These are phyloP conservation scores for Heliconius nattereri DNA, from an alignment of 1,140 invertebrate genomes.

Conservation along the genomic window DNA sequence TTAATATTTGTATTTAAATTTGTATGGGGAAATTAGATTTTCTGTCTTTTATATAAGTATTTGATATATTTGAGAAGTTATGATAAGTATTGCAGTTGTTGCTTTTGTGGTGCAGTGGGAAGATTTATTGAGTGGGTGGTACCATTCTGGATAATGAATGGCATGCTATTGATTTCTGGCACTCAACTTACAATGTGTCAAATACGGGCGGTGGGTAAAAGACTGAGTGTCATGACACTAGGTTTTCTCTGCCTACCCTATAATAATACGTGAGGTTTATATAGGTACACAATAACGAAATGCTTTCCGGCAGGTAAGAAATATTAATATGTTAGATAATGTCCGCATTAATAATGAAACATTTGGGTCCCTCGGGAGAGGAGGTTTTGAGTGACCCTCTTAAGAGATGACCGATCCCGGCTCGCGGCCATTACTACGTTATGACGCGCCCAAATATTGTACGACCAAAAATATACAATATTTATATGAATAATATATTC, in stretches of 20 bases:
- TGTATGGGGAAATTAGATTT: neutral
- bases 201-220: too few relatives aligned
- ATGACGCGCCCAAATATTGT: slow-evolving; percentile 18
- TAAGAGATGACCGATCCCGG: slow-evolving; percentile 41
- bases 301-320: slow-evolving; percentile 22
- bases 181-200: too few relatives aligned
- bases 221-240: neutral
- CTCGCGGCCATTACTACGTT: slow-evolving; percentile 40
- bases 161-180: too few relatives aligned
- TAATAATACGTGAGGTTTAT: too few relatives aligned
- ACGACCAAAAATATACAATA: neutral
- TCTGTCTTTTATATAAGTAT: neutral
- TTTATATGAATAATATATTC: neutral
- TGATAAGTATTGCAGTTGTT: neutral
- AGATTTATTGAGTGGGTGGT: too few relatives aligned
- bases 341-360: slow-evolving; percentile 48
- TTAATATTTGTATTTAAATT: neutral
- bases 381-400: slow-evolving; percentile 46
- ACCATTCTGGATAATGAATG: too few relatives aligned
- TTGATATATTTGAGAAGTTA: neutral
- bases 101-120: too few relatives aligned
- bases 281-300: neutral
- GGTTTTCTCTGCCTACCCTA: too few relatives aligned
- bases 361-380: slow-evolving; percentile 37
- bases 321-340: slow-evolving; percentile 43